phyloP scores from a whole-genome alignment of 1,140 invertebrate genomes.

The Holcopasites calliopsidis region DNA sequence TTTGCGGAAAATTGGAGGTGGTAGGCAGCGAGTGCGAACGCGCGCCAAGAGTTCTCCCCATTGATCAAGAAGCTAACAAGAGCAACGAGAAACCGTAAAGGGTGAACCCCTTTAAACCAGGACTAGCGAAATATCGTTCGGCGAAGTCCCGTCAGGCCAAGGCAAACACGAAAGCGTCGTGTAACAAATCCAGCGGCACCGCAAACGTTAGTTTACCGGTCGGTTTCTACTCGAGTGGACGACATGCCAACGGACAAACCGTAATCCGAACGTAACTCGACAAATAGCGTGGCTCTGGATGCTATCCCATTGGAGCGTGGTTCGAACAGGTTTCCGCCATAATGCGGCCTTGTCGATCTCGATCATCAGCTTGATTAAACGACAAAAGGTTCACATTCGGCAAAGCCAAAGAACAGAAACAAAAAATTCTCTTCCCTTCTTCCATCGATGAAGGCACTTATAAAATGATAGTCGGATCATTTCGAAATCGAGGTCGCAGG shows the following conservation, averaged over 20 bases:
- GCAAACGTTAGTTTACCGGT: neutral
- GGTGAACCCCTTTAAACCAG: neutral
- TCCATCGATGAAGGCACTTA: neutral
- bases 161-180: neutral
- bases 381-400: too few species aligned
- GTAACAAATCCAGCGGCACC: too few species aligned
- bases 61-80: too few species aligned
- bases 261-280: neutral
- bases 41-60: too few species aligned
- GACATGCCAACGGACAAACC: neutral
- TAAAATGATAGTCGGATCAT: too few species aligned
- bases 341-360: slow-evolving; percentile 3
- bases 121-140: neutral
- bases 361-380: neutral
- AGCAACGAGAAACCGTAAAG: too few species aligned
- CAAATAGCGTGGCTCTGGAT: slow-evolving; percentile 17
- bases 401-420: neutral
- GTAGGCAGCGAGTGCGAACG: too few species aligned
- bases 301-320: slow-evolving; percentile 15
- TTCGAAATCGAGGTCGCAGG: neutral
- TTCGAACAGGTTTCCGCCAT: slow-evolving; percentile 36
- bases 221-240: neutral
- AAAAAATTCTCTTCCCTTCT: neutral
- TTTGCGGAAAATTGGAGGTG: too few species aligned
- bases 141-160: neutral